Evolutionary conservation across 1,140 invertebrate species (phyloP), one percentile per base, ranked within the genome.

Genomic region (Pseudomyrmex gracilis): DNA sequence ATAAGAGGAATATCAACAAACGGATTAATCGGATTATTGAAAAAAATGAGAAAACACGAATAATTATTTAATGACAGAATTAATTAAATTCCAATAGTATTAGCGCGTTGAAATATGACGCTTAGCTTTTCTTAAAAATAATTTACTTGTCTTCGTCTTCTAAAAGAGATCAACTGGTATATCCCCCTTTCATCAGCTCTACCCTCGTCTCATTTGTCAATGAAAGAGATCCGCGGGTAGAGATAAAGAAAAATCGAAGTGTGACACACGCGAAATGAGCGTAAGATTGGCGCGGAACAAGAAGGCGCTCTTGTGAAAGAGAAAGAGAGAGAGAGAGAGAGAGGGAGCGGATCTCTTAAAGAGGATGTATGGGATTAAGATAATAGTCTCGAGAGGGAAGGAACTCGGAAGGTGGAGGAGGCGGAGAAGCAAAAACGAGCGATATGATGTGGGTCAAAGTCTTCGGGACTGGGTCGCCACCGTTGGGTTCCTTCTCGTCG

Each of bases 391-490:
- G 87, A 63, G 80, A 85, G 83, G 80, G 85, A 89, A 89, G 88
- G 88, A 89, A 89, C 80, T 86, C 66, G 74, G 87, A 89, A 89
- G 89, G 85, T 84, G 86, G 83, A 82, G 77, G 70, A 87, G 88
- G 85, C 82, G 84, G 87, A 86, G 86, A 80, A 80, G 91, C 91
- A 91, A 92, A 92, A 92, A 92, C 91, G 90, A 92, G 90, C 89
- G 91, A 91, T 92, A 92, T 92, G 91, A 92, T 92, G 91, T 92
- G 91, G 91, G 91, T 92, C 91, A 92, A 92, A 92, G 91, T 92
- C 91, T 91, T 88, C 88, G 85, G 85, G 91, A 92, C 91, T 92
- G 87, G 91, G 91, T 90, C 91, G 90, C 84, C 67, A 85, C 67
- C 77, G 86, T 84, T 89, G 86, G 83, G 77, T 84, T 92, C 87